phyloP scores from a whole-genome alignment of 2,888 invertebrate species.

The Hemaris fuciformis region DNA sequence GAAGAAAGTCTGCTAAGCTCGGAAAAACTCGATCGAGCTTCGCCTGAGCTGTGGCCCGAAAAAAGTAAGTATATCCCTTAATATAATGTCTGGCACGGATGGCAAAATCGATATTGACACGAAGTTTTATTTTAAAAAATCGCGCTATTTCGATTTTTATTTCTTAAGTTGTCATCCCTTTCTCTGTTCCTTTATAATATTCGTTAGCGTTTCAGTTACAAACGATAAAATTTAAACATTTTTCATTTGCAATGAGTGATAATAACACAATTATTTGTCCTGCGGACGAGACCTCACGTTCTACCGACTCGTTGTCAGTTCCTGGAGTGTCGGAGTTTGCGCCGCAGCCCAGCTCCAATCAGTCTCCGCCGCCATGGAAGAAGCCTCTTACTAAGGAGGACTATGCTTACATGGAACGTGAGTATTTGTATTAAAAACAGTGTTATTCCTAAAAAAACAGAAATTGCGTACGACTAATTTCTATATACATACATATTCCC shows the following conservation, averaged over 20 bases:
- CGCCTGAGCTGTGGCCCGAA: slow-evolving; percentile 98
- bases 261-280: slow-evolving; percentile 45
- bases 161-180: slow-evolving; percentile 66
- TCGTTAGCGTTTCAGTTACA: slow-evolving; percentile 59
- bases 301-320: slow-evolving; percentile 83
- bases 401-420: slow-evolving; percentile 88
- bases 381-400: slow-evolving; percentile 87
- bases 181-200: slow-evolving; percentile 36
- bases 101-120: slow-evolving; percentile 14
- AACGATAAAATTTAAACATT: slow-evolving; percentile 64
- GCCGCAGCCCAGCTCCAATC: slow-evolving; percentile 81
- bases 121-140: slow-evolving; percentile 60
- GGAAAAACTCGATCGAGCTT: slow-evolving; percentile 96
- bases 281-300: slow-evolving; percentile 52
- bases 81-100: neutral
- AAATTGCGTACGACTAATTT: too few species aligned
- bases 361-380: slow-evolving; percentile 85
- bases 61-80: slow-evolving; percentile 85
- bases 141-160: slow-evolving; percentile 58
- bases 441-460: neutral
- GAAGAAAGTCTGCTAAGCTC: slow-evolving; percentile 92
- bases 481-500: too few species aligned
- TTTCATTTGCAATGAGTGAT: slow-evolving; percentile 58
- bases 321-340: slow-evolving; percentile 94
- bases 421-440: slow-evolving; percentile 66